These are phyloP conservation scores for Ornithoptera priamus DNA, from an alignment of 2,888 invertebrate species.

Conservation along the genomic window DNA sequence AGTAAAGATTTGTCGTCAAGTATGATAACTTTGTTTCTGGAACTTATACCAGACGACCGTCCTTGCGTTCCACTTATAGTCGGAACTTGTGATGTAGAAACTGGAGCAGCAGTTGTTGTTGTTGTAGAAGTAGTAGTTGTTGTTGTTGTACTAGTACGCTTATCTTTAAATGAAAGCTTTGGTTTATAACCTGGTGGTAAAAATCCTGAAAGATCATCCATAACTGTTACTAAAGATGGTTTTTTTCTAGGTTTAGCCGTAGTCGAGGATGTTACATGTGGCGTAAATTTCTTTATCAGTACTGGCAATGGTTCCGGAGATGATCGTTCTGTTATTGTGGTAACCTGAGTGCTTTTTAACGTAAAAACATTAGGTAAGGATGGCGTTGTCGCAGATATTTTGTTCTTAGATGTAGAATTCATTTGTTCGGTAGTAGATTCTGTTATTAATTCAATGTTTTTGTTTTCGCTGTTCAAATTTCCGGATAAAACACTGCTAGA, in stretches of 20 bases:
- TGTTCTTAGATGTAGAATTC: conserved; percentile 48
- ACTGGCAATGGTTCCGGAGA: conserved; percentile 81
- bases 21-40: conserved; percentile 80
- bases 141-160: conserved; percentile 73
- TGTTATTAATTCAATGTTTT: conserved; percentile 84
- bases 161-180: conserved; percentile 75
- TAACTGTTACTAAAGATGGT: conserved; percentile 68
- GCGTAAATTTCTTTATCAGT: conserved; percentile 84
- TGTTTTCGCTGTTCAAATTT: conserved; percentile 84
- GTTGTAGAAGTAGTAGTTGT: conserved; percentile 48
- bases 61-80: conserved; percentile 68
- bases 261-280: conserved; percentile 67
- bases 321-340: conserved; percentile 74
- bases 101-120: conserved; percentile 35
- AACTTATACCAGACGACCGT: conserved; percentile 75
- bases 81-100: conserved; percentile 43
- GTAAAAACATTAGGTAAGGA: conserved; percentile 70
- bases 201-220: conserved; percentile 82
- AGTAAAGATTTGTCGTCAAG: conserved; percentile 78
- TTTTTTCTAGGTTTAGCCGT: conserved; percentile 71
- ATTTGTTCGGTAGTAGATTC: conserved; percentile 69
- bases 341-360: conserved; percentile 71
- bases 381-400: conserved; percentile 55
- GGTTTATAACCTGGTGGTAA: conserved; percentile 83
- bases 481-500: conserved; percentile 88